Evolutionary conservation across 2,888 invertebrate species (phyloP), one percentile per base, ranked within the genome.

Genomic region (Lithosia quadra): DNA sequence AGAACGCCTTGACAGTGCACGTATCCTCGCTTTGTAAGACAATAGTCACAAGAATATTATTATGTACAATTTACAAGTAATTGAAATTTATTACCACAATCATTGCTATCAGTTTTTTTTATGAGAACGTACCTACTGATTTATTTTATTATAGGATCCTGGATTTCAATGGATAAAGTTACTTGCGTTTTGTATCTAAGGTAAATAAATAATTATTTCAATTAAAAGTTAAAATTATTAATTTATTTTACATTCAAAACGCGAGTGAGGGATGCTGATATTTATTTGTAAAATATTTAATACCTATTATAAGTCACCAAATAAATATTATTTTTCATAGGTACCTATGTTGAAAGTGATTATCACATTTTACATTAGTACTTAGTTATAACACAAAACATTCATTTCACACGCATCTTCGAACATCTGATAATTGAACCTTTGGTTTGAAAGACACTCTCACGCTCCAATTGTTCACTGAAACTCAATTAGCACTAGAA

Each of bases 381-480:
- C n/a, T n/a, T n/a, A 10, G 10, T 43, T 28, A 28, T 56, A 39
- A 55, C 56, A 64, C 21, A 57, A 65, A 65, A 24, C 5, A 57
- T 10, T 21, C 22, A 10, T 24, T 24, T 22, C 33, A 62, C 36
- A 71, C 70, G 63, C 57, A 70, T 69, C 65, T 72, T 66, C 66
- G 34, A 76, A 73, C 69, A 79, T 70, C 61, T 77, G 75, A 78
- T 86, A 85, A 86, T 85, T 81, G 80, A 72, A 77, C 69, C 72
- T 13, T 21, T 76, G 74, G 18, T 5, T 61, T 69, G 67, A 76
- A 65, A 77, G 69, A 75, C 79, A 81, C 81, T 91, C 89, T 85
- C 90, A 91, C 90, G 91, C 86, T 88, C 90, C 84, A 87, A 80
- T 89, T 90, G 78, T 78, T 74, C 68, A 74, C 78, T 73, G 76